Conservation (phyloP, 2,888 invertebrate genomes). For the Rhimphoctona megacephalus region DNA sequence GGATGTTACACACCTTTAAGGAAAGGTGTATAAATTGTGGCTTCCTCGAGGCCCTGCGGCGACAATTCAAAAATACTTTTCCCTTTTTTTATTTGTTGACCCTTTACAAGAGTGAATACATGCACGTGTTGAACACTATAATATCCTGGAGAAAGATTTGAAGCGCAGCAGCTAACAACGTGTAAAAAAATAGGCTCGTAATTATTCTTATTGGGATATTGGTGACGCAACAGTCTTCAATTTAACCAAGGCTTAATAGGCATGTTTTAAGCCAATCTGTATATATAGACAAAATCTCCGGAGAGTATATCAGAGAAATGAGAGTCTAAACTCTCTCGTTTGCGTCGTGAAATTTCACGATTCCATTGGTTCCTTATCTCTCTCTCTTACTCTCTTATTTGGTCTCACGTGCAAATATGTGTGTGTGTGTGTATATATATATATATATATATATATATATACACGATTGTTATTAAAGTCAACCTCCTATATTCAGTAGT, state of each 20-base stretch:
- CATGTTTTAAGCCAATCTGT: neutral
- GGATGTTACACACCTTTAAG: constrained; percentile 11
- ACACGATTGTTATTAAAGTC: constrained; percentile 60
- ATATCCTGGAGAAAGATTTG: neutral
- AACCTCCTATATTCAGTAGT: constrained; percentile 32
- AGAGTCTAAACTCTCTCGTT: constrained; percentile 41
- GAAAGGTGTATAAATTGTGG: constrained; percentile 8
- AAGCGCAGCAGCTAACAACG: neutral
- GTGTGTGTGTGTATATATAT: no score
- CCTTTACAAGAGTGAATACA: neutral
- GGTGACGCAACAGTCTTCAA: neutral
- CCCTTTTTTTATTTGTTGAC: neutral
- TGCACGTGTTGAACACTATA: neutral
- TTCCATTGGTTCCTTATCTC: constrained; percentile 14
- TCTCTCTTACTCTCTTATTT: constrained; percentile 13
- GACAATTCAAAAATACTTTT: constrained; percentile 48
- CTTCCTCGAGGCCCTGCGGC: constrained; percentile 5
- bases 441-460: no score
- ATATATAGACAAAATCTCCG: neutral
- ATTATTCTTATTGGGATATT: neutral
- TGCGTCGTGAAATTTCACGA: constrained; percentile 55
- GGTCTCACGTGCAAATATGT: constrained; percentile 31
- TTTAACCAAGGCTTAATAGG: neutral
- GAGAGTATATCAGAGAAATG: constrained; percentile 49
- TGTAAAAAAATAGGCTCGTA: neutral